Percentiles rank a stretch among this genome's conserved stretches.
phyloP scores from a whole-genome alignment of 2,888 invertebrate genomes.

The Lasioglossum malachurum region DNA sequence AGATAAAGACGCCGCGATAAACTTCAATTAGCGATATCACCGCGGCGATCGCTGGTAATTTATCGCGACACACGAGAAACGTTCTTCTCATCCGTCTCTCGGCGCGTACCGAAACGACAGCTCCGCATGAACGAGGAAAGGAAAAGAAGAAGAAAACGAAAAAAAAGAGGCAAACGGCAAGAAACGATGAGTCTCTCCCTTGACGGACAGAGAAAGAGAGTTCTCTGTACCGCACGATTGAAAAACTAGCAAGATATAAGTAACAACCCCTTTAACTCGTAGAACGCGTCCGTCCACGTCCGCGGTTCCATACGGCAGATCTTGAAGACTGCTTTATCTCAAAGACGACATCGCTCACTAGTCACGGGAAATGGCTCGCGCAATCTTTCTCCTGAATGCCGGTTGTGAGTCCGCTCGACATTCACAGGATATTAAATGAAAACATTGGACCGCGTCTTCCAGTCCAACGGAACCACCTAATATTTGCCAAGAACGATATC shows the following conservation, averaged over 20 bases:
- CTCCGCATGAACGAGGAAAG: neutral
- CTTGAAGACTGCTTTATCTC: constrained; percentile 77
- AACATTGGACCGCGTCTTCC: constrained; percentile 79
- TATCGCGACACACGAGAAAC: constrained; percentile 15
- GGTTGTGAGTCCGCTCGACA: constrained; percentile 74
- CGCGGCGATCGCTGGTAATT: constrained; percentile 40
- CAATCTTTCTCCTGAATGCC: constrained; percentile 81
- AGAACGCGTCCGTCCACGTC: constrained; percentile 54
- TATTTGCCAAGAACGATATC: constrained; percentile 83
- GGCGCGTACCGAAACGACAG: neutral
- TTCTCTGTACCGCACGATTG: constrained; percentile 23
- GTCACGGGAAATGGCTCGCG: constrained; percentile 84
- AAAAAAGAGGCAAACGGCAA: constrained; percentile 8
- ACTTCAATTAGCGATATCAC: constrained; percentile 46
- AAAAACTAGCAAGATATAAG: constrained; percentile 40
- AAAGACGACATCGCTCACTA: constrained; percentile 82
- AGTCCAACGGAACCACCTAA: constrained; percentile 76
- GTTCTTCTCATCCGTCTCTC: neutral
- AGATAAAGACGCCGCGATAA: constrained; percentile 48
- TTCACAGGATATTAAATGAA: constrained; percentile 84
- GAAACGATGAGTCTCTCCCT: neutral
- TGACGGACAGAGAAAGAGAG: neutral
- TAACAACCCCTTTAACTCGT: constrained; percentile 56
- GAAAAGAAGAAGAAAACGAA: neutral
- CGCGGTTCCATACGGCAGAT: constrained; percentile 57